These are phyloP conservation scores for Tamandua tetradactyla DNA, from an alignment of 2,797 vertebrate genomes.

Conservation along the genomic window DNA sequence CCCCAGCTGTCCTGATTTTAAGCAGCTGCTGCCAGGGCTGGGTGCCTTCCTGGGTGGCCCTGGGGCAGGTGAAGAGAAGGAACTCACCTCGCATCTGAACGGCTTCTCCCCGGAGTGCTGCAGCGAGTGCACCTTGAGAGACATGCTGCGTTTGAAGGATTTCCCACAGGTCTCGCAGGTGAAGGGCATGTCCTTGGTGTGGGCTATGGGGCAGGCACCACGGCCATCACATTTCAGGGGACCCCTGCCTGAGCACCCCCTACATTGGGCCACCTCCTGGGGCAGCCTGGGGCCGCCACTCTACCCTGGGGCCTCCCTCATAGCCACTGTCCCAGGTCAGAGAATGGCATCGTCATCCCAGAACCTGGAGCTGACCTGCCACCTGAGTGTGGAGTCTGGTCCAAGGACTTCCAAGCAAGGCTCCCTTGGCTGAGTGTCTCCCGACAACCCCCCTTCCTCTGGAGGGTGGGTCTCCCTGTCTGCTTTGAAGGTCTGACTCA, in stretches of 20 bases:
- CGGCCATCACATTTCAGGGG: background rate
- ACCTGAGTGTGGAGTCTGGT: background rate
- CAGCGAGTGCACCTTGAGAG: constrained; percentile 97
- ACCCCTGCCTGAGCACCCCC: background rate
- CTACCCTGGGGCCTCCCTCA: background rate
- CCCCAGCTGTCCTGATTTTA: background rate
- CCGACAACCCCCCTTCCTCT: background rate
- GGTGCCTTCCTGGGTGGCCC: too few species aligned
- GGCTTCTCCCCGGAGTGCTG: constrained; percentile 98
- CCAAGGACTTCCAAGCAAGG: background rate
- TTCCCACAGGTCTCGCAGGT: constrained; percentile 98
- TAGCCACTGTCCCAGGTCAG: background rate
- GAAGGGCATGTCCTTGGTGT: constrained; percentile 99
- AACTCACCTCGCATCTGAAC: constrained; percentile 96
- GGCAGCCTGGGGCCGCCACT: background rate
- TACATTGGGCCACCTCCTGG: background rate
- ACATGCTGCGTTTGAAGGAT: constrained; percentile 99
- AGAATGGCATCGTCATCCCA: background rate
- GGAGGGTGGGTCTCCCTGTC: background rate
- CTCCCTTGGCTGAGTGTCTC: background rate
- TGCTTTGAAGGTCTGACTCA: background rate
- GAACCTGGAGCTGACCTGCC: background rate
- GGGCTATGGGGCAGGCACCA: constrained; percentile 85
- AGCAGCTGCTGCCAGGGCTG: background rate
- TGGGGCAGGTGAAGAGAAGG: background rate